These are phyloP conservation scores for Hololepta plana DNA, from an alignment of 2,888 invertebrate species.

Conservation along the genomic window DNA sequence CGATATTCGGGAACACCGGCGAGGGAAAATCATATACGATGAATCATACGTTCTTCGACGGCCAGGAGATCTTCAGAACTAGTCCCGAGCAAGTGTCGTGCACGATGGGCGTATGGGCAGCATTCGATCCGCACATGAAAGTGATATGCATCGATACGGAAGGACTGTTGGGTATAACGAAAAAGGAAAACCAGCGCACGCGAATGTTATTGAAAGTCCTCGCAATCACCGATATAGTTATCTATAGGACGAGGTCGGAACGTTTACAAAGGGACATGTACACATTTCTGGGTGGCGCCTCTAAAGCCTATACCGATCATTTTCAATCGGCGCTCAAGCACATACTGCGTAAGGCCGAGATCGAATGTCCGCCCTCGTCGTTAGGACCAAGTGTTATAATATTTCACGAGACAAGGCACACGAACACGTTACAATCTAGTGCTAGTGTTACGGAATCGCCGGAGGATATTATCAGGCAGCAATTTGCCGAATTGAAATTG, in stretches of 20 bases:
- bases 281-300: slow-evolving; percentile 58
- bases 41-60: slow-evolving; percentile 49
- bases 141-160: slow-evolving; percentile 64
- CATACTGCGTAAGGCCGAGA: slow-evolving; percentile 13
- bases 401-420: slow-evolving; percentile 63
- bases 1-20: slow-evolving; percentile 71
- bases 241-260: slow-evolving; percentile 59
- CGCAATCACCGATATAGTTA: slow-evolving; percentile 65
- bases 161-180: slow-evolving; percentile 47
- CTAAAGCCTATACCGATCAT: slow-evolving; percentile 52
- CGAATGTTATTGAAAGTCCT: slow-evolving; percentile 52
- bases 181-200: slow-evolving; percentile 42
- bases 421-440: slow-evolving; percentile 42
- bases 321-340: slow-evolving; percentile 40
- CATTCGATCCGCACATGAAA: slow-evolving; percentile 43
- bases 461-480: slow-evolving; percentile 40
- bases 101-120: slow-evolving; percentile 63
- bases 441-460: slow-evolving; percentile 36
- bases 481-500: slow-evolving; percentile 41
- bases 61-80: slow-evolving; percentile 42
- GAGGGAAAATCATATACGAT: slow-evolving; percentile 68
- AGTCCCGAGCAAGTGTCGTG: slow-evolving; percentile 50
- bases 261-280: slow-evolving; percentile 59
- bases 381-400: slow-evolving; percentile 59
- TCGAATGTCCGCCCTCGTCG: slow-evolving; percentile 27